phyloP scores from a whole-genome alignment of 2,113 vertebrate species.

The Scalopus aquaticus region DNA sequence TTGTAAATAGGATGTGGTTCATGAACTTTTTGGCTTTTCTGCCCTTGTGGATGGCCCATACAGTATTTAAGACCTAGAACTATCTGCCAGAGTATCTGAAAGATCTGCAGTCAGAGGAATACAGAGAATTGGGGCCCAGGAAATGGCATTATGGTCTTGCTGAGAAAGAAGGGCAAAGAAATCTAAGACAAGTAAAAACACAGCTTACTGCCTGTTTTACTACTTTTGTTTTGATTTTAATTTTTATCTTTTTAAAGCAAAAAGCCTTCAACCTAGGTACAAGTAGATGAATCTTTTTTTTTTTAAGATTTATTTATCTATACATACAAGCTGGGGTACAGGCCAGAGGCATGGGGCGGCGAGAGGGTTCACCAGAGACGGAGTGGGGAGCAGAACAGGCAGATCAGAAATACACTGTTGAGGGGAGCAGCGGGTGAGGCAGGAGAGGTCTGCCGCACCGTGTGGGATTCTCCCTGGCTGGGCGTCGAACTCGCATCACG shows the following conservation, averaged over 20 bases:
- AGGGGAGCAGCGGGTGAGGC: too few relatives aligned
- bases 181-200: background rate
- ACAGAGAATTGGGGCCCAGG: background rate
- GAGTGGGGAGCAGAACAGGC: too few relatives aligned
- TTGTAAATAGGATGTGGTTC: background rate
- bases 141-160: slow-evolving; percentile 19
- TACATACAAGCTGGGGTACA: too few relatives aligned
- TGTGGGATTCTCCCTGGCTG: too few relatives aligned
- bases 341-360: too few relatives aligned
- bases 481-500: too few relatives aligned
- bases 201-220: background rate
- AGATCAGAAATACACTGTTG: too few relatives aligned
- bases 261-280: background rate
- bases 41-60: background rate
- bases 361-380: too few relatives aligned
- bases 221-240: background rate
- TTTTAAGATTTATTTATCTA: too few relatives aligned
- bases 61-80: background rate
- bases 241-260: slow-evolving; percentile 30
- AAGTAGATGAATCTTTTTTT: slow-evolving; percentile 9
- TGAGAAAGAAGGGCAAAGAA: background rate
- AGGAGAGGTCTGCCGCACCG: too few relatives aligned
- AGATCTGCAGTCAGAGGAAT: background rate
- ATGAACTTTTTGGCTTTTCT: background rate
- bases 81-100: background rate